A percentile compares a stretch with the other conserved stretches of the same genome.
Evolutionary conservation across 1,140 invertebrate genomes (phyloP).

Genomic region (Lerema accius): DNA sequence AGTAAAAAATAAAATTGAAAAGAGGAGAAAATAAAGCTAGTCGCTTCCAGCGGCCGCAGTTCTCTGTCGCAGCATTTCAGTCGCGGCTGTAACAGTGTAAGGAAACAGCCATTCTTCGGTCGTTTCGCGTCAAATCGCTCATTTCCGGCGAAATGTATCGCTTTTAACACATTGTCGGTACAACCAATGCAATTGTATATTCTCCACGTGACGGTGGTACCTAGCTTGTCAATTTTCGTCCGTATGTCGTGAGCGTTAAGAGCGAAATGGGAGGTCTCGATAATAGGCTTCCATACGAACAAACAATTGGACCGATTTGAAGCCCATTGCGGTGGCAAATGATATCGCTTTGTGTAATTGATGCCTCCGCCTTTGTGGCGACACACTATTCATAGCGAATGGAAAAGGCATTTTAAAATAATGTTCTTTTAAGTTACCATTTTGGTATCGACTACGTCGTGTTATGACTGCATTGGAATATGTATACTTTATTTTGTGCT

Average conservation of each 20-base stretch:
- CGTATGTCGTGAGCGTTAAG: neutral
- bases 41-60: neutral
- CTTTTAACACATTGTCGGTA: conserved; percentile 30
- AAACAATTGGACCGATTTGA: conserved; percentile 24
- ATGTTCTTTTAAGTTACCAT: neutral
- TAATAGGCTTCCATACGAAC: conserved; percentile 2
- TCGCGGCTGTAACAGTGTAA: conserved; percentile 14
- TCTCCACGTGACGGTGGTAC: neutral
- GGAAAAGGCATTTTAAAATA: conserved; percentile 6
- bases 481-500: too few species aligned
- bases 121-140: conserved; percentile 29
- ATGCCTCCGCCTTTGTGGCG: conserved; percentile 16
- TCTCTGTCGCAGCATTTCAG: conserved; percentile 1
- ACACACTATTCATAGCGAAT: neutral
- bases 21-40: neutral
- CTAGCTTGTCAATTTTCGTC: neutral
- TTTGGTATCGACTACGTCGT: too few species aligned
- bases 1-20: too few species aligned
- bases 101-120: conserved; percentile 23
- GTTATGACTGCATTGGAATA: too few species aligned
- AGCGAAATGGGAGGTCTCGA: neutral
- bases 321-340: conserved; percentile 25
- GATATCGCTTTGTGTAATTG: conserved; percentile 30
- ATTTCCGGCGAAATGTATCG: conserved; percentile 33
- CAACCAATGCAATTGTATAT: conserved; percentile 24